These are phyloP conservation scores for Conistra vaccinii DNA, from an alignment of 2,888 invertebrate species.

Conservation along the genomic window DNA sequence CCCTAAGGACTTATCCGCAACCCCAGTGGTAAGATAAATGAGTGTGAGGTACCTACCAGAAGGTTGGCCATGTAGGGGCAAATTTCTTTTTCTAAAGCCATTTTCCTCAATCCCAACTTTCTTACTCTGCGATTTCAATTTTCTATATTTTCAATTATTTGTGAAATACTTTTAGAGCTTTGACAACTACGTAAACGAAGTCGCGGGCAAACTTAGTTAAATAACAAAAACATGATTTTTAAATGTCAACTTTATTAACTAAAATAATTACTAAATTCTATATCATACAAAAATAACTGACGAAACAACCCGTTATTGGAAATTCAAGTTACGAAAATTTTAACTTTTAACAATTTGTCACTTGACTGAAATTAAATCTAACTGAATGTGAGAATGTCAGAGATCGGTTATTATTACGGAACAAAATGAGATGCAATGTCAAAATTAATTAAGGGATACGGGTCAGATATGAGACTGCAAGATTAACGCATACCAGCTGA, in stretches of 20 bases:
- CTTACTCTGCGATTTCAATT: neutral
- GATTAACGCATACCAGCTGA: conserved; percentile 17
- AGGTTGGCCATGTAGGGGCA: neutral
- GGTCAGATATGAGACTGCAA: conserved; percentile 33
- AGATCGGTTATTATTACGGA: conserved; percentile 52
- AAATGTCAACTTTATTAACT: conserved; percentile 82
- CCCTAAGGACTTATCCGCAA: too few relatives aligned
- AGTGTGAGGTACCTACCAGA: neutral
- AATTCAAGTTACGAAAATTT: conserved; percentile 34
- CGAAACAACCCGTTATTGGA: conserved; percentile 70
- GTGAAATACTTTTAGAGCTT: neutral
- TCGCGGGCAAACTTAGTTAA: neutral
- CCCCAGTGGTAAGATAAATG: neutral
- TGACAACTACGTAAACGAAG: neutral
- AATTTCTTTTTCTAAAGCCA: neutral
- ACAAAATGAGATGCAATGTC: conserved; percentile 51
- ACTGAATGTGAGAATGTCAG: conserved; percentile 41
- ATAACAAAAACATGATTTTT: conserved; percentile 61
- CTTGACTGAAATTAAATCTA: conserved; percentile 29
- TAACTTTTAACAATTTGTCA: conserved; percentile 17
- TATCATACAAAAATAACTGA: conserved; percentile 77
- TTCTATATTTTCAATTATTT: too few relatives aligned
- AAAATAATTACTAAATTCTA: conserved; percentile 72
- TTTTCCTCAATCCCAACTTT: neutral
- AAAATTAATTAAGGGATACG: conserved; percentile 31